Evolutionary conservation across 2,888 invertebrate species (phyloP).

Genomic region (Caprella mutica): DNA sequence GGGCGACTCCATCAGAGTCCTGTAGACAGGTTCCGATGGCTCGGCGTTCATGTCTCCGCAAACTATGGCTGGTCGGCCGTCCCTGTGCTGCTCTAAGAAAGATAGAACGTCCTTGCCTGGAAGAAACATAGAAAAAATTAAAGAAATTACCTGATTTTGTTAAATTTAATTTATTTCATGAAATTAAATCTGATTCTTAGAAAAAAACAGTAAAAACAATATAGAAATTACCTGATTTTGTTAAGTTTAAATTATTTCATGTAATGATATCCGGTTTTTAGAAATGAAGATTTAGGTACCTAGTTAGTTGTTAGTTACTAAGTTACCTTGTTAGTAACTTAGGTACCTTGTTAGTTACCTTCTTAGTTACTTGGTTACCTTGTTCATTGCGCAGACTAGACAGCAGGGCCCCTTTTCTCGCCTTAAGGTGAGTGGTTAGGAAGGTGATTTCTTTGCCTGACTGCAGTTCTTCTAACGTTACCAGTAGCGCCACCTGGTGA

Average conservation of each 20-base stretch:
- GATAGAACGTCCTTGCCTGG: constrained; percentile 50
- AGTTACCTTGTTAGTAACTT: no score
- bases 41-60: constrained; percentile 69
- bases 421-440: constrained; percentile 62
- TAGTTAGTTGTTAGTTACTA: no score
- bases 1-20: constrained; percentile 24
- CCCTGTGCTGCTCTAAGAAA: constrained; percentile 46
- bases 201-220: no score
- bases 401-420: constrained; percentile 54
- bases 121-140: no score
- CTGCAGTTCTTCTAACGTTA: constrained; percentile 46
- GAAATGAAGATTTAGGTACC: no score
- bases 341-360: no score
- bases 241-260: no score
- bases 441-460: constrained; percentile 53
- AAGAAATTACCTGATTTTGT: no score
- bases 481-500: constrained; percentile 50
- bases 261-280: no score
- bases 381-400: constrained; percentile 58
- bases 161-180: no score
- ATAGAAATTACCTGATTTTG: no score
- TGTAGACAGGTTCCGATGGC: constrained; percentile 57
- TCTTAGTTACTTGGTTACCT: constrained; percentile 37
- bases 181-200: no score
- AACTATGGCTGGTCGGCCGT: constrained; percentile 50